Base-by-base conservation (phyloP, 2,113 vertebrate species). In the Mesitornis unicolor region DNA sequence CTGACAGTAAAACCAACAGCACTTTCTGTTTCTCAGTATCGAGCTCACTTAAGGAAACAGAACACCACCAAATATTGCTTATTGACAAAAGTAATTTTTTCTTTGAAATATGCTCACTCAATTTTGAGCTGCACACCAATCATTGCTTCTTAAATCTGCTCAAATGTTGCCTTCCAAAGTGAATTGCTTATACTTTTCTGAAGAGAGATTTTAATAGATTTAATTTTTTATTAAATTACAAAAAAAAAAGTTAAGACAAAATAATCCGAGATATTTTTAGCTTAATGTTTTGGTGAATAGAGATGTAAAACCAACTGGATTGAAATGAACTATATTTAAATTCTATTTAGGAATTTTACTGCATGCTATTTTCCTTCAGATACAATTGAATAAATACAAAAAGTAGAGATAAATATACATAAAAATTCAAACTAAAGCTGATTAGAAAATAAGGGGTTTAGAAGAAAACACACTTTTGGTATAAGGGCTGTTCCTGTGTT, bases 1-100 rank as follows among this genome's bases (percentile, higher is more conserved):
- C 91, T 43, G 25, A 69, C 48, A 76, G 29, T 60, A 91, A 94
- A 95, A 88, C 20, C 43, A 91, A 24, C 38, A 81, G 75, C 79
- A 54, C 51, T 93, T 93, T 59, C 82, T 84, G 69, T 70, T 83
- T 87, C 92, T 74, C 77, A 26, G 61, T 64, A 75, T 28, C 35
- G 84, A 92, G 77, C 56, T 50, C 67, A 61, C 90, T 89, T 38
- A 53, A 84, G 61, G 56, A 92, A 94, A 93, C 63, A 96, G 97
- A 85, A 22, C 42, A 6, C 89, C 92, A 7, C 47, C 35, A 88
- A 91, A 53, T 92, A 95, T 43, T 83, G 48, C 60, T 71, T 90
- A 89, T 82, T 95, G 85, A 73, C 87, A 95, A 89, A 96, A 95
- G 79, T 67, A 6, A 71, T 70, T 86, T 88, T 93, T 67, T 83